Evolutionary conservation across 2,888 invertebrate species (phyloP).

Genomic region (Dryomyza anilis): DNA sequence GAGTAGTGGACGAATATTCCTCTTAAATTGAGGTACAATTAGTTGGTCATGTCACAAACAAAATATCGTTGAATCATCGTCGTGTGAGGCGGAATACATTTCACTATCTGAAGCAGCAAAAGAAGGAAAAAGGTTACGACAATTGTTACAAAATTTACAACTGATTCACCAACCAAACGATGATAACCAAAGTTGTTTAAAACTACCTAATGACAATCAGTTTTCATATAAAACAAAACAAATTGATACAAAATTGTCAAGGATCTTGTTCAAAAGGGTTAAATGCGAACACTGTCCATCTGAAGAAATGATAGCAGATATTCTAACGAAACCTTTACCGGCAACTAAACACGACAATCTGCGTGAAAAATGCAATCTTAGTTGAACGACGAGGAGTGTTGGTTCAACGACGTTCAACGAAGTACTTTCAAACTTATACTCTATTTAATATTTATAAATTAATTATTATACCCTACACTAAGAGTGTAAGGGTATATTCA

Average conservation of each 20-base stretch:
- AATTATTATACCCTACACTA: too few species aligned
- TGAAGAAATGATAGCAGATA: conserved; percentile 38
- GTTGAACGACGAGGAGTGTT: conserved; percentile 30
- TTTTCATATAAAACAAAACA: conserved; percentile 21
- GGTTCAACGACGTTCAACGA: too few species aligned
- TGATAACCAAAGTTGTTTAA: conserved; percentile 6
- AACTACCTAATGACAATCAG: conserved; percentile 6
- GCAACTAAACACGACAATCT: conserved; percentile 19
- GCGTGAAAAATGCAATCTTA: conserved; percentile 20
- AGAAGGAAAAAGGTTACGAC: conserved; percentile 37
- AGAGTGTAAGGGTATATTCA: too few species aligned
- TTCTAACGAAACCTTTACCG: conserved; percentile 38
- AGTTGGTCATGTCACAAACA: too few species aligned
- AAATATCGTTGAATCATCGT: too few species aligned
- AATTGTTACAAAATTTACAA: too few species aligned
- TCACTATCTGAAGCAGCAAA: conserved; percentile 36
- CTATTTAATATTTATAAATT: too few species aligned
- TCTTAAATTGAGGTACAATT: too few species aligned
- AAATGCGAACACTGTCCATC: conserved; percentile 38
- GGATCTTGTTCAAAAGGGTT: conserved; percentile 1
- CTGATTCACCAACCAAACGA: conserved; percentile 27
- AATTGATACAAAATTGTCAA: conserved; percentile 15
- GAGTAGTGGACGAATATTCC: conserved; percentile 21
- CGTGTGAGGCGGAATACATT: conserved; percentile 37
- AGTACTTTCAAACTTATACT: too few species aligned